Conservation (phyloP, 2,888 invertebrate species). For the Schizaphis graminum region DNA sequence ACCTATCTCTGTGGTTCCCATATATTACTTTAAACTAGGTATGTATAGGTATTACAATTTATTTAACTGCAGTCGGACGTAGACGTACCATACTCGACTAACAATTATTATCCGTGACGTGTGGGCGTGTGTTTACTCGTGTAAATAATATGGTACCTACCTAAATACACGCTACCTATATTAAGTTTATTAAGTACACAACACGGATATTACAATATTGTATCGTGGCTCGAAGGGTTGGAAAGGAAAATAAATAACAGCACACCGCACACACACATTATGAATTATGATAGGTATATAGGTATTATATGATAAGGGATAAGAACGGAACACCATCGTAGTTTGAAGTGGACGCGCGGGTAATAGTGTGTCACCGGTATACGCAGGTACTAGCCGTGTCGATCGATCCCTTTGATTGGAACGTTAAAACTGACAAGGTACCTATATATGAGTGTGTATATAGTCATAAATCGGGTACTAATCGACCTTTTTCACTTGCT, state of each 20-base stretch:
- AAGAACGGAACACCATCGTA: neutral
- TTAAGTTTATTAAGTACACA: neutral
- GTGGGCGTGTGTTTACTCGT: neutral
- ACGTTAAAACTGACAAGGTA: constrained; percentile 55
- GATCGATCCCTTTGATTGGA: constrained; percentile 48
- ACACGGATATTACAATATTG: neutral
- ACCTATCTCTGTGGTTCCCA: neutral
- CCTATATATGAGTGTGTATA: neutral
- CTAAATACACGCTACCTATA: neutral
- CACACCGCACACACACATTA: neutral
- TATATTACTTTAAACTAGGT: neutral
- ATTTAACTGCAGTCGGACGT: neutral
- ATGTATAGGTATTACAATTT: neutral
- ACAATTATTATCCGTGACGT: neutral
- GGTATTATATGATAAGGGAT: neutral
- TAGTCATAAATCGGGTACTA: constrained; percentile 39
- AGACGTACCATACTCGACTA: neutral
- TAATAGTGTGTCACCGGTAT: neutral
- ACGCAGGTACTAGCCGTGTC: neutral
- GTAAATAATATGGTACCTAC: neutral
- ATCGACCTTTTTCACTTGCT: constrained; percentile 39
- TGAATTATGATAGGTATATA: neutral
- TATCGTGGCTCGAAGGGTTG: neutral
- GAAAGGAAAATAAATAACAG: constrained; percentile 2
- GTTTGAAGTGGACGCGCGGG: constrained; percentile 8